Evolutionary conservation across 2,113 vertebrate genomes (phyloP).

Genomic region (Melanocharis versteri): DNA sequence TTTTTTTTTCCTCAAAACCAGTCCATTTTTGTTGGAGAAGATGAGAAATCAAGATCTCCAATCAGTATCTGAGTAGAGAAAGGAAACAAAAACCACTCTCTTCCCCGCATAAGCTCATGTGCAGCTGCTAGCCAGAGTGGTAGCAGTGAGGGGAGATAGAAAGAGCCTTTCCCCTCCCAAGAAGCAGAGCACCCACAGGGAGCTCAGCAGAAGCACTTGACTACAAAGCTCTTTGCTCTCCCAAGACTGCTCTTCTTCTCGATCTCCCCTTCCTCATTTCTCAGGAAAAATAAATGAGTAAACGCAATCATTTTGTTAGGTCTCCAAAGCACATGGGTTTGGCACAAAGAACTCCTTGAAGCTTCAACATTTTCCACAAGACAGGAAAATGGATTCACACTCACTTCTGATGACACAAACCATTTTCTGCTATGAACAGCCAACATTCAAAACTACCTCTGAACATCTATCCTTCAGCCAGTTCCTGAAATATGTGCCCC

Average conservation of each 20-base stretch:
- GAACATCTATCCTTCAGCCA: background rate
- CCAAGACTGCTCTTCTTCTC: background rate
- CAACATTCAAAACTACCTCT: background rate
- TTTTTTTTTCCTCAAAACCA: background rate
- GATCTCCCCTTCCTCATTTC: background rate
- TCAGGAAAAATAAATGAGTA: background rate
- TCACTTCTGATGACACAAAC: background rate
- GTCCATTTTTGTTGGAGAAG: background rate
- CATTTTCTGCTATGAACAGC: background rate
- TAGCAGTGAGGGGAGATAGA: background rate
- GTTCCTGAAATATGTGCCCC: background rate
- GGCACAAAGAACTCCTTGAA: background rate
- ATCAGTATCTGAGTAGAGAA: background rate
- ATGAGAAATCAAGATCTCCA: background rate
- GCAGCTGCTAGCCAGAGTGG: fast-evolving
- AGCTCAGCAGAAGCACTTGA: fast-evolving
- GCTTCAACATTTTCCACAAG: background rate
- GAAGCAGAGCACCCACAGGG: background rate
- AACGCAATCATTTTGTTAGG: background rate
- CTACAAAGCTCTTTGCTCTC: background rate
- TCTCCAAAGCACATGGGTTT: background rate
- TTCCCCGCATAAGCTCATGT: background rate
- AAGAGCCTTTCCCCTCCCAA: background rate
- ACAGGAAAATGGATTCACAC: background rate
- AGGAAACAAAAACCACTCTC: background rate